These are phyloP conservation scores for Alexandromys oeconomus DNA, from an alignment of 2,797 vertebrate species.

Conservation along the genomic window DNA sequence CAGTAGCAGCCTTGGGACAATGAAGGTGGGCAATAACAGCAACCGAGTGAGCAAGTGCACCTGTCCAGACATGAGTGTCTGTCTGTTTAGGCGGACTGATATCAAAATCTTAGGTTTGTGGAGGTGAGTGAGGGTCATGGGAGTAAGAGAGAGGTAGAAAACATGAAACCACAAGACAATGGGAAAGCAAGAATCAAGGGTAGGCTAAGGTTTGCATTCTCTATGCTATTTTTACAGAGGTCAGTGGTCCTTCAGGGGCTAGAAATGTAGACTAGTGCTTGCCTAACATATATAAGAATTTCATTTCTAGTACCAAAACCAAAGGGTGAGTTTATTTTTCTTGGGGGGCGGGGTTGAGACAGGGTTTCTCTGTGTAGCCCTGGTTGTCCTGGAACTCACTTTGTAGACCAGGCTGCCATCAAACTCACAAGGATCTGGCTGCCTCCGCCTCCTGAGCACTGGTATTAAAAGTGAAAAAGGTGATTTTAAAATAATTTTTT, in stretches of 20 bases:
- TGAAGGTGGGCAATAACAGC: not conserved
- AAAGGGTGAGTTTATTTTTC: not conserved
- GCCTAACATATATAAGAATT: not conserved
- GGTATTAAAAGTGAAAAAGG: not conserved
- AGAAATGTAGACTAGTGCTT: not conserved
- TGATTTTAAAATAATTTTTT: constrained; percentile 49
- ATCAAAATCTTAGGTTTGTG: constrained; percentile 26
- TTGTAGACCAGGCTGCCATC: not conserved
- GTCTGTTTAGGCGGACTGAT: constrained; percentile 14
- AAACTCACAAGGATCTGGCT: not conserved
- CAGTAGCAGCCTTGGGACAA: not conserved
- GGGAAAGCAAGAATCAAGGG: not conserved
- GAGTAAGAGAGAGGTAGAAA: not conserved
- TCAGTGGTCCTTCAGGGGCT: not conserved
- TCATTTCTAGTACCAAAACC: not conserved
- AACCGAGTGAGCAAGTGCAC: constrained; percentile 1
- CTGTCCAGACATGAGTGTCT: not conserved
- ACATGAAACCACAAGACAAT: constrained; percentile 23
- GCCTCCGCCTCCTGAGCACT: not conserved
- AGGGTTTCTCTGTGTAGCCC: not conserved
- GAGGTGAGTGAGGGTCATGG: not conserved
- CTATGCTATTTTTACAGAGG: constrained; percentile 20
- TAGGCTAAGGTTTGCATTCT: constrained; percentile 18
- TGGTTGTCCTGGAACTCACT: not conserved
- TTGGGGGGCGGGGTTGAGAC: not conserved